Base-by-base conservation (phyloP, 2,113 vertebrate species). In the Boulengeromyrus knoepffleri region DNA sequence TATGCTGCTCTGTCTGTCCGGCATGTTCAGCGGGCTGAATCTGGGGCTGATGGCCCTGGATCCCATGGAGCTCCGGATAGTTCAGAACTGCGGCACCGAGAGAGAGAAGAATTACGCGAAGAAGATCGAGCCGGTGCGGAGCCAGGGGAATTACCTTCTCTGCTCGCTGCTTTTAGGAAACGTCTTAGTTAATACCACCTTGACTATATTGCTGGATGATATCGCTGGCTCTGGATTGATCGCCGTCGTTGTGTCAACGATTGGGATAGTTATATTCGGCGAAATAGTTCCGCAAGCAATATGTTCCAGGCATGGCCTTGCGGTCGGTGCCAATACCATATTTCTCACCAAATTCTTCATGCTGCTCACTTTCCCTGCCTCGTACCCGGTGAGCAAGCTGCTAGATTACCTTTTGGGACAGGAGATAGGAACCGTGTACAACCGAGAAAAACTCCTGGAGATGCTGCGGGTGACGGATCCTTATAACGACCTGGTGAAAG, bases 311-410 rank as follows among this genome's bases (percentile, higher is more conserved):
- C 99, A 99, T 91, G 99, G 99, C 93, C 96, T 99, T 86, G 99
- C 99, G 0, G 99, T 99, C 1, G 99, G 99, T 15, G 99, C 98
- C 93, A 99, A 99, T 95, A 99, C 99, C 93, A 99, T 99, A 92
- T 98, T 99, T 93, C 96, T 99, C 93, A 99, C 99, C 84, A 99
- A 99, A 94, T 99, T 99, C 94, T 99, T 99, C 95, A 99, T 99
- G 99, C 97, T 99, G 96, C 98, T 99, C 96, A 99, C 99, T 92
- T 99, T 99, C 93, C 99, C 99, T 0, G 99, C 99, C 1, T 99
- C 99, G 80, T 99, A 99, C 93, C 99, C 99, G 0, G 98, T 99
- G 92, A 99, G 99, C 96, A 99, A 99, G 92, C 96, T 99, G 91
- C 95, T 99, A 93, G 99, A 99, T 95, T 99, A 98, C 93, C 97